A percentile compares a stretch with the other conserved stretches of the same genome.
Evolutionary conservation across 1,140 invertebrate species (phyloP).

Genomic region (Phenacoccus solenopsis): DNA sequence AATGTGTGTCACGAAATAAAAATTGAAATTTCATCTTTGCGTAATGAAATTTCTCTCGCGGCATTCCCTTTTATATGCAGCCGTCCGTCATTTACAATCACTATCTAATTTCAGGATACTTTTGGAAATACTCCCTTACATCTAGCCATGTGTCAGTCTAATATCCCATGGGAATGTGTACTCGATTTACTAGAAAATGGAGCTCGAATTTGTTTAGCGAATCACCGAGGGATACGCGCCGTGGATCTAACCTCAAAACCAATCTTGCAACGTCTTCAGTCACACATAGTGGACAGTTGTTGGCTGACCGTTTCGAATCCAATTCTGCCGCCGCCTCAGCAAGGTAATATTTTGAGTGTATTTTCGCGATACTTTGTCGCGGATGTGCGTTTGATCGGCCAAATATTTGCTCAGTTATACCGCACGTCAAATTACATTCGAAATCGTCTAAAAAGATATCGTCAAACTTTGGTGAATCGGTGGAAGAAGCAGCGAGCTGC

Average conservation of each 20-base stretch:
- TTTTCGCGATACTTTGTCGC: not conserved
- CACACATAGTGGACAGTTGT: slow-evolving; percentile 20
- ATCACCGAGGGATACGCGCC: slow-evolving; percentile 36
- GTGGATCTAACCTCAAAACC: slow-evolving; percentile 28
- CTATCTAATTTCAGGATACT: slow-evolving; percentile 33
- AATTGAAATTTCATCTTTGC: not conserved
- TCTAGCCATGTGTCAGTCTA: slow-evolving; percentile 38
- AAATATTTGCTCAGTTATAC: too few species aligned
- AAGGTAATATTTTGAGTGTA: not conserved
- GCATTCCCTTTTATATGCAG: not conserved
- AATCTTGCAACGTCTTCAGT: slow-evolving; percentile 20
- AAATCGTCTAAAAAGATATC: not conserved
- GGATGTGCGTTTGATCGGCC: not conserved
- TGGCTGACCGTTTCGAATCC: slow-evolving; percentile 21
- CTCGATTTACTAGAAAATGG: slow-evolving; percentile 40
- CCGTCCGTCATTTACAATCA: not conserved
- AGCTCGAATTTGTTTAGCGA: slow-evolving; percentile 36
- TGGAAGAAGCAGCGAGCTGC: slow-evolving; percentile 10
- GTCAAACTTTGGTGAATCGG: slow-evolving; percentile 7
- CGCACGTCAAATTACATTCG: too few species aligned
- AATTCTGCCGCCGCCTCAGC: not conserved
- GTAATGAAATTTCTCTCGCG: not conserved
- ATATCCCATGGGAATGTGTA: slow-evolving; percentile 39
- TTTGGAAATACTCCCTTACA: slow-evolving; percentile 44
- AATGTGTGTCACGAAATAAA: too few species aligned